phyloP scores from a whole-genome alignment of 2,797 vertebrate species.

The Peromyscus melanophrys region DNA sequence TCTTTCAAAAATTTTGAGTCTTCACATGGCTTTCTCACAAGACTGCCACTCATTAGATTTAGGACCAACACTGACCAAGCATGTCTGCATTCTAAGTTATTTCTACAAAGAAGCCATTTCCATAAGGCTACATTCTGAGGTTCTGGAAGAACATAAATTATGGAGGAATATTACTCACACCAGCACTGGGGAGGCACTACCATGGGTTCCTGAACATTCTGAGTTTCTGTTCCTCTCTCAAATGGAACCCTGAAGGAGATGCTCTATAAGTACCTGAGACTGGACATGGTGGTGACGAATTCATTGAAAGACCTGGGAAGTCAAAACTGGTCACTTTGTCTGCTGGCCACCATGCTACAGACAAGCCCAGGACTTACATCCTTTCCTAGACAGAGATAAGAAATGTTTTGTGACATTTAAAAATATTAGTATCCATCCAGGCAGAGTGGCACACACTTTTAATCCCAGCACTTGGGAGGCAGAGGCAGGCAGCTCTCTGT shows the following conservation, averaged over 20 bases:
- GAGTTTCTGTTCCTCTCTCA: slow-evolving; percentile 62
- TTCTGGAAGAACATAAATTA: background rate
- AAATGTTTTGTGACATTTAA: background rate
- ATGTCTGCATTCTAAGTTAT: background rate
- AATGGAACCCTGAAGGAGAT: slow-evolving; percentile 92
- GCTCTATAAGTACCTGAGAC: slow-evolving; percentile 89
- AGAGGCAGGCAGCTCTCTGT: background rate
- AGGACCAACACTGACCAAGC: background rate
- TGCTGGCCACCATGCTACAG: slow-evolving; percentile 92
- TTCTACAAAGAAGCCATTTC: background rate
- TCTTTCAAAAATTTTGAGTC: background rate
- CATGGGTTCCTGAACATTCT: background rate
- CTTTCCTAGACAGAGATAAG: slow-evolving; percentile 86
- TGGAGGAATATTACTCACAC: background rate
- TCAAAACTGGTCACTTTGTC: slow-evolving; percentile 91
- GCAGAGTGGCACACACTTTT: background rate
- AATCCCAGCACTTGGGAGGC: background rate
- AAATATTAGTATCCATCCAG: background rate
- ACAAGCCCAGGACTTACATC: slow-evolving; percentile 91
- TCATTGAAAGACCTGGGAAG: slow-evolving; percentile 90
- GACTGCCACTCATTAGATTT: background rate
- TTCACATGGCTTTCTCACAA: background rate
- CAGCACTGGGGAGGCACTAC: background rate
- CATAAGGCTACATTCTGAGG: background rate
- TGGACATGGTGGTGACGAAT: slow-evolving; percentile 88